Percentiles rank a stretch among this genome's conserved stretches.
phyloP scores from a whole-genome alignment of 1,140 invertebrate species.

The Phocides pigmalion region DNA sequence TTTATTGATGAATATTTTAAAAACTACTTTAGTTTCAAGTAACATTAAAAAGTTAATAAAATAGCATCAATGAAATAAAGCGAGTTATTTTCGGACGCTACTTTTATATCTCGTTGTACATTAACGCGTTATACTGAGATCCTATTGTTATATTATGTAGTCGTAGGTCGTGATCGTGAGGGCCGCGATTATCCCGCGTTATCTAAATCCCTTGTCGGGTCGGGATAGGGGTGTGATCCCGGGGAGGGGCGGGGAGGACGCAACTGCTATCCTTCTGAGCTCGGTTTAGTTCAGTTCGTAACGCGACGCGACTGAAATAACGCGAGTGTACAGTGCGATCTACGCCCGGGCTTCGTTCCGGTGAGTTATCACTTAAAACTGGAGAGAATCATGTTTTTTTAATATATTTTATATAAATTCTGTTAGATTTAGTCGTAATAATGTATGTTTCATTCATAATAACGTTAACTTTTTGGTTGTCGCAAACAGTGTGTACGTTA shows the following conservation, averaged over 20 bases:
- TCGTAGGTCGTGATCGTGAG: conserved; percentile 6
- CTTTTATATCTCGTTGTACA: too few species aligned
- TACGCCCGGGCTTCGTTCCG: conserved; percentile 27
- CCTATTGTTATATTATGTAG: too few species aligned
- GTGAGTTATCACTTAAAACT: conserved; percentile 28
- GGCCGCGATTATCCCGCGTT: conserved; percentile 25
- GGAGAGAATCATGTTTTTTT: not conserved
- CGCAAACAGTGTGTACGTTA: not conserved
- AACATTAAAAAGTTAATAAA: too few species aligned
- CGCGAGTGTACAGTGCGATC: conserved; percentile 3
- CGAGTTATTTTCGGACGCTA: too few species aligned
- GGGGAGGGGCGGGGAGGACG: conserved; percentile 2
- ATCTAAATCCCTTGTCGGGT: conserved; percentile 30
- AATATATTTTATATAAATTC: not conserved
- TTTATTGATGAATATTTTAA: too few species aligned
- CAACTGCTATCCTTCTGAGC: conserved; percentile 16
- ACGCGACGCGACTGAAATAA: not conserved
- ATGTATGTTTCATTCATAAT: not conserved
- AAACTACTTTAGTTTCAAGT: too few species aligned
- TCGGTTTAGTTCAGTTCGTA: conserved; percentile 1
- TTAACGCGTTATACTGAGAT: too few species aligned
- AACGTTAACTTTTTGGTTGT: not conserved
- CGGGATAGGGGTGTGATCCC: conserved; percentile 25
- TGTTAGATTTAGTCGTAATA: not conserved
- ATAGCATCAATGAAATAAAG: too few species aligned